These are phyloP conservation scores for Stichopus chloronotus DNA, from an alignment of 35 echinoderm and acorn worm genomes.

Conservation along the genomic window DNA sequence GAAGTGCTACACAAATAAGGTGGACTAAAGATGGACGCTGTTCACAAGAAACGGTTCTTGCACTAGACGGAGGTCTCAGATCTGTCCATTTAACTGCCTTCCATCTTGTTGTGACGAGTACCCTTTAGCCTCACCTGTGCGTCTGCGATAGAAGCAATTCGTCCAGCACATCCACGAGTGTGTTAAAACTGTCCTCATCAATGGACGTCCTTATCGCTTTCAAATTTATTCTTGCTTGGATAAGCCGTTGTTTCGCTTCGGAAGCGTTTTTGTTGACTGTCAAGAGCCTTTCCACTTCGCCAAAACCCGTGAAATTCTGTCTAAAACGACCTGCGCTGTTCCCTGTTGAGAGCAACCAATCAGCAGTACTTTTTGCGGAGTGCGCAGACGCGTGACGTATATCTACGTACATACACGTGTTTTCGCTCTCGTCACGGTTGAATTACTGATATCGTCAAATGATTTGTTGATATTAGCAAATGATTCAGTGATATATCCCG, in stretches of 20 bases:
- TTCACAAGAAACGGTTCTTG: no score
- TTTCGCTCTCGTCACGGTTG: no score
- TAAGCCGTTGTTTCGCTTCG: constrained; percentile 15
- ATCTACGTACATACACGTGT: no score
- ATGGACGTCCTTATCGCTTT: neutral
- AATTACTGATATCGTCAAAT: no score
- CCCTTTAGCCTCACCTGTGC: neutral
- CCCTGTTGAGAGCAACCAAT: no score
- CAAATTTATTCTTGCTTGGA: neutral
- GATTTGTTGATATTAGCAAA: no score
- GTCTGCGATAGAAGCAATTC: neutral
- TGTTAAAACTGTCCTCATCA: neutral
- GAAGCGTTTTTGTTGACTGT: neutral
- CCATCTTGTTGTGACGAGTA: neutral
- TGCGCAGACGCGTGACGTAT: no score
- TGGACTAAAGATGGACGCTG: no score
- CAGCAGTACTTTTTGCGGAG: no score
- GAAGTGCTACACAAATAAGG: no score
- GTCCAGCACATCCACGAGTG: neutral
- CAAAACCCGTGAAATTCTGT: constrained; percentile 27
- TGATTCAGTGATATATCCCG: no score
- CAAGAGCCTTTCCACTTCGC: neutral
- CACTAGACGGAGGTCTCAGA: no score
- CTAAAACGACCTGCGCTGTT: neutral
- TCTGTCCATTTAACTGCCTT: neutral